Base-by-base conservation (phyloP, 2,888 invertebrate species). In the Proisotoma minuta region DNA sequence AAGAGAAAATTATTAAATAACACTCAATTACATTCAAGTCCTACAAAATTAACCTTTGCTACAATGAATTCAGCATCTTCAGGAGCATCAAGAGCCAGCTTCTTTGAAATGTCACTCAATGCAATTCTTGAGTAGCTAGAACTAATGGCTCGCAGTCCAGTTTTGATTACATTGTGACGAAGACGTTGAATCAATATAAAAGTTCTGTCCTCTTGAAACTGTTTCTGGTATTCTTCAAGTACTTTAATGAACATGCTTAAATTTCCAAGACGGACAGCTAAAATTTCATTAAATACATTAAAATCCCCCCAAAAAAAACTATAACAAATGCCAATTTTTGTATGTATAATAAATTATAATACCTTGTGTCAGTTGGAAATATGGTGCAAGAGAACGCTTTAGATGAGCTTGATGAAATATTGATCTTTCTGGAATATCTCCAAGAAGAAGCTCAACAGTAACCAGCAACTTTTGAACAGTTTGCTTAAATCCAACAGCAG, bases 21-120 rank as follows among this genome's bases (percentile, higher is more conserved):
- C 23, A 27, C 43, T 24, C 48, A 5, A 20, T 58, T 15, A 18
- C 2, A 34, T n/a, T 10, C 3, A 12, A 5, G 2, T 57, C 52
- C 40, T 28, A 26, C 10, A 23, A n/a, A 8, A 4, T 10, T 43
- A 43, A 81, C 81, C 81, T 98, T 98, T 0, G 97, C 94, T 0
- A 98, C 97, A 77, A 99, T 97, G 76, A 96, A 99, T 78, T 99
- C 99, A 0, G 98, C 98, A 84, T 99, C 99, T 77, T 96, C 95
- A 1, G 93, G 88, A 0, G 92, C 95, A 77, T 96, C 96, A 52
- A 99, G 81, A 39, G 92, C 89, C 65, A 99, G 81, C 76, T 99
- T 98, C 69, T 87, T 85, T 0, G 97, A 96, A 75, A 99, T 94
- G 77, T 98, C 97, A 69, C 87, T 85, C 0, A 98, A 89, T 2